Conservation (phyloP, 1,140 invertebrate species). For the Lepidotrigona ventralis region DNA sequence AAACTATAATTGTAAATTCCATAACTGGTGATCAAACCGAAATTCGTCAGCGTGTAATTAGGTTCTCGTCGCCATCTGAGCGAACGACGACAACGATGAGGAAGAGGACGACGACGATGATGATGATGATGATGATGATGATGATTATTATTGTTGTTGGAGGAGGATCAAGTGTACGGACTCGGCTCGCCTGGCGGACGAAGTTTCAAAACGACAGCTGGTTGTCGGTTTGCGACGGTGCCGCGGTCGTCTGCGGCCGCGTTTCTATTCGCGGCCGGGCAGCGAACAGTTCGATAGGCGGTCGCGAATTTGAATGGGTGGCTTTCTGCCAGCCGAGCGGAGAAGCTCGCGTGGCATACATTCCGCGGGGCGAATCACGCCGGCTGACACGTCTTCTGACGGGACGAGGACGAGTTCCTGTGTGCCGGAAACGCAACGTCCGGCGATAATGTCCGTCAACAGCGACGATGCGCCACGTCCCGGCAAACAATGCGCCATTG, state of each 20-base stretch:
- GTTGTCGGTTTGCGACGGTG: slow-evolving; percentile 17
- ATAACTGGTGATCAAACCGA: background rate
- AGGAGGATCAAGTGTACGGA: background rate
- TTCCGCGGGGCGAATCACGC: slow-evolving; percentile 62
- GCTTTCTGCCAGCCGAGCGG: slow-evolving; percentile 44
- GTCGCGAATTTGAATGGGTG: slow-evolving; percentile 61
- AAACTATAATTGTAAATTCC: background rate
- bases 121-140: no score
- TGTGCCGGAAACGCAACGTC: slow-evolving; percentile 77
- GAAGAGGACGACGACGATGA: no score
- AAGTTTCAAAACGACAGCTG: slow-evolving; percentile 26
- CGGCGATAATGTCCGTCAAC: slow-evolving; percentile 80
- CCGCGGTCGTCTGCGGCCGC: slow-evolving; percentile 6
- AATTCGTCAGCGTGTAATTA: slow-evolving; percentile 2
- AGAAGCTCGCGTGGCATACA: slow-evolving; percentile 65
- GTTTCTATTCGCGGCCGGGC: slow-evolving; percentile 54
- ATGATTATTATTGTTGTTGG: background rate
- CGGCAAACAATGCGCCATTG: slow-evolving; percentile 79
- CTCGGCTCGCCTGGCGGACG: background rate
- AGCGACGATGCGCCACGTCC: slow-evolving; percentile 74
- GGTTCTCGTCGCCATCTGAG: background rate
- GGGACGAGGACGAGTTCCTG: slow-evolving; percentile 63
- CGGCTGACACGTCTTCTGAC: slow-evolving; percentile 65
- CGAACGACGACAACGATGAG: no score
- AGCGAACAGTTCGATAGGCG: slow-evolving; percentile 57